Conservation (phyloP, 1,140 invertebrate species). For the Orchestia grillus region DNA sequence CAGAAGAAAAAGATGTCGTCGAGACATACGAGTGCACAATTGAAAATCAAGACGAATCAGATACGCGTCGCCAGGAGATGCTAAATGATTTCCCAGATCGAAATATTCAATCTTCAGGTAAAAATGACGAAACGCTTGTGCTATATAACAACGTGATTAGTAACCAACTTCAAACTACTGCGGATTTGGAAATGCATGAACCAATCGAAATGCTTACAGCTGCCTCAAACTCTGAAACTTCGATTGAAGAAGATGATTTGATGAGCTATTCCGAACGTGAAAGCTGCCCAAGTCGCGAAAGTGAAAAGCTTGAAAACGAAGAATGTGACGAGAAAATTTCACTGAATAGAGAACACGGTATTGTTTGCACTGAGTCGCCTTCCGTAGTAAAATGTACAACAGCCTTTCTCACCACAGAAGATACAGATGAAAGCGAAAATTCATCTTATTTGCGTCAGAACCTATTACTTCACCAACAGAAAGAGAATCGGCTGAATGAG, state of each 20-base stretch:
- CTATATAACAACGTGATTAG: not conserved
- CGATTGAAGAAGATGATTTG: not conserved
- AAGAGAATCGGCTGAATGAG: not conserved
- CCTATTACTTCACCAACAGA: not conserved
- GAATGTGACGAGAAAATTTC: not conserved
- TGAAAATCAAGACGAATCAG: not conserved
- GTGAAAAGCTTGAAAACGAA: not conserved
- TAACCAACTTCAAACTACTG: not conserved
- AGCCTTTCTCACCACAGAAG: not conserved
- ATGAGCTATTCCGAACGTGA: not conserved
- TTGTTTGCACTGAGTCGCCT: not conserved
- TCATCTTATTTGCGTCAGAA: not conserved
- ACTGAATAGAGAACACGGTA: not conserved
- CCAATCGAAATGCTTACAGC: not conserved
- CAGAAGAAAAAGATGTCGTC: not conserved
- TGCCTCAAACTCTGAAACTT: not conserved
- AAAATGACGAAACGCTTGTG: not conserved
- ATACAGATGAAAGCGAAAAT: slow-evolving; percentile 16
- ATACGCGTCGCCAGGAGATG: not conserved
- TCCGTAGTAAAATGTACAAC: not conserved
- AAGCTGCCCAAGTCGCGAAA: not conserved
- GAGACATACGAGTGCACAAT: not conserved
- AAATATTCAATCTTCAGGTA: not conserved
- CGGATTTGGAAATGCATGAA: not conserved
- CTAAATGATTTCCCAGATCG: not conserved